A percentile compares a stretch with the other conserved stretches of the same genome.
These are phyloP conservation scores for Schrankia costaestrigalis DNA, from an alignment of 2,888 invertebrate species.

Conservation along the genomic window DNA sequence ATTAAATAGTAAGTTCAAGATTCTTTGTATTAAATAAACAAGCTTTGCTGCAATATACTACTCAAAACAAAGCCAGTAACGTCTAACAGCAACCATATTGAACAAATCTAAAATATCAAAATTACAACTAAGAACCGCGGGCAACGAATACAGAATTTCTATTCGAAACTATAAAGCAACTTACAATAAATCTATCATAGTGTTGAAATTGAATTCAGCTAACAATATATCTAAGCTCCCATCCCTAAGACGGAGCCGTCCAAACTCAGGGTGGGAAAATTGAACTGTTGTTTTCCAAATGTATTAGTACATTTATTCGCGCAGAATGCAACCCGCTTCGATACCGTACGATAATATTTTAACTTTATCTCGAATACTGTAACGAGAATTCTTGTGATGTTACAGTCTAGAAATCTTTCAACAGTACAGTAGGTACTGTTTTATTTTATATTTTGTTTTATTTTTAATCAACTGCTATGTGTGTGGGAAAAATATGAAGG, in stretches of 20 bases:
- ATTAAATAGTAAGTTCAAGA: too few relatives aligned
- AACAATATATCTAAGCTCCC: slow-evolving; percentile 30
- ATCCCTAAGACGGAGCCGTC: slow-evolving; percentile 27
- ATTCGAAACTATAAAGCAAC: slow-evolving; percentile 1
- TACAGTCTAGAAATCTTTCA: slow-evolving; percentile 32
- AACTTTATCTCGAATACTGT: slow-evolving; percentile 71
- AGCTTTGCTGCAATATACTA: too few relatives aligned
- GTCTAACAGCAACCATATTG: too few relatives aligned
- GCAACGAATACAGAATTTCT: too few relatives aligned
- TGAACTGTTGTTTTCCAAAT: slow-evolving; percentile 73
- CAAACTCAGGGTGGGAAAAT: slow-evolving; percentile 47
- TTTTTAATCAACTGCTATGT: too few relatives aligned
- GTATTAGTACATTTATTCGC: slow-evolving; percentile 72
- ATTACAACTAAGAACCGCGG: too few relatives aligned
- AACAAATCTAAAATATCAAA: too few relatives aligned
- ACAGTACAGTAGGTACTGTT: slow-evolving; percentile 8
- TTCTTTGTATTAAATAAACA: too few relatives aligned
- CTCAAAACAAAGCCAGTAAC: too few relatives aligned
- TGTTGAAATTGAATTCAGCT: slow-evolving; percentile 22
- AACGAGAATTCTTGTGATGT: slow-evolving; percentile 53
- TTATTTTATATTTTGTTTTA: too few relatives aligned
- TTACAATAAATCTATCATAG: slow-evolving; percentile 12
- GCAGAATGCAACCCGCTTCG: slow-evolving; percentile 59
- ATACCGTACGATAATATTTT: slow-evolving; percentile 73
- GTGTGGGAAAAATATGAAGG: too few relatives aligned